Percentiles rank a stretch among this genome's conserved stretches.
These are phyloP conservation scores for Yponomeuta evonymella DNA, from an alignment of 2,888 invertebrate genomes.

Conservation along the genomic window DNA sequence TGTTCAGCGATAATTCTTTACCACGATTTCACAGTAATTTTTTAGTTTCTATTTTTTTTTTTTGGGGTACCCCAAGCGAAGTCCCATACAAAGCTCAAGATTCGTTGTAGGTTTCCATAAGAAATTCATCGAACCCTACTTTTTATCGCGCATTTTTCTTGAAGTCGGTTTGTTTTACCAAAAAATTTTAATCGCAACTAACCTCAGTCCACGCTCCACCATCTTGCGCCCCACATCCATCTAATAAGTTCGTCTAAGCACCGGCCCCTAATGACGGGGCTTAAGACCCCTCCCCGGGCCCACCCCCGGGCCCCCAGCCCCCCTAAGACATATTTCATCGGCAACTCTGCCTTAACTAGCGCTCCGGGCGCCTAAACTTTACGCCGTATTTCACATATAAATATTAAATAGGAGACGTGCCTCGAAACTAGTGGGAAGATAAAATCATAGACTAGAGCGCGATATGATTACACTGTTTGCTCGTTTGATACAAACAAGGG, in stretches of 20 bases:
- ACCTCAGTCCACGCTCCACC: not conserved
- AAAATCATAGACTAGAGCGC: not conserved
- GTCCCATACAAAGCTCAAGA: too few relatives aligned
- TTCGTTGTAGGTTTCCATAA: too few relatives aligned
- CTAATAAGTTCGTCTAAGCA: constrained; percentile 58
- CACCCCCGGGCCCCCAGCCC: constrained; percentile 30
- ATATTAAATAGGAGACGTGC: constrained; percentile 62
- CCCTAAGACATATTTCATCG: constrained; percentile 74
- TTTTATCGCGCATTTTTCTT: too few relatives aligned
- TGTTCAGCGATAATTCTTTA: too few relatives aligned
- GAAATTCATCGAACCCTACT: too few relatives aligned
- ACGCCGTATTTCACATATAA: constrained; percentile 63
- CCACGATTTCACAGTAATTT: too few relatives aligned
- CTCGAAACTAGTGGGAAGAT: constrained; percentile 10
- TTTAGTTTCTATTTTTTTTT: too few relatives aligned
- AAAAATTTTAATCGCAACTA: not conserved
- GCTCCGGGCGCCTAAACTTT: constrained; percentile 52
- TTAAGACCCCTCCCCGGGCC: constrained; percentile 48
- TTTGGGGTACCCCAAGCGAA: too few relatives aligned
- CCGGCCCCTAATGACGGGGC: constrained; percentile 44
- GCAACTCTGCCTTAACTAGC: constrained; percentile 63
- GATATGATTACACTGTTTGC: too few relatives aligned
- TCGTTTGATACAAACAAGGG: not conserved
- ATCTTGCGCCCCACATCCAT: constrained; percentile 17
- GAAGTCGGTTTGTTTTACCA: too few relatives aligned